A percentile compares a stretch with the other conserved stretches of the same genome.
Evolutionary conservation across 2,888 invertebrate genomes (phyloP).

Genomic region (Rhaphigaster nebulosa): DNA sequence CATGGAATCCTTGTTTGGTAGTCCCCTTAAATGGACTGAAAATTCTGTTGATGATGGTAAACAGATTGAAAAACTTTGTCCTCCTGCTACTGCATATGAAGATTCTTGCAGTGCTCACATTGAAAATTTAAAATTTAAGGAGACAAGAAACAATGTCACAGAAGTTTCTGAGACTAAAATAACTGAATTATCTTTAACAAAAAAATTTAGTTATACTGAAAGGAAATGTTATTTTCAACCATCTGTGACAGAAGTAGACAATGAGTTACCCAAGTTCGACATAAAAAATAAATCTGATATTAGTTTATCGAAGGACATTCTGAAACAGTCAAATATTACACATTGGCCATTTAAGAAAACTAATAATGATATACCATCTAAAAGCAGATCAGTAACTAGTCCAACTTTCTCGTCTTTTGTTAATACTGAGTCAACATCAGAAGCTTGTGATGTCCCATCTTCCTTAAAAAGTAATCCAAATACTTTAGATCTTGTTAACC

Average conservation of each 20-base stretch:
- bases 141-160: not conserved
- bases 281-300: not conserved
- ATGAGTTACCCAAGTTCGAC: not conserved
- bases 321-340: not conserved
- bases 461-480: not conserved
- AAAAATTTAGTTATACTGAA: constrained; percentile 36
- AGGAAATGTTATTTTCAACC: constrained; percentile 41
- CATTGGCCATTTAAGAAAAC: constrained; percentile 36
- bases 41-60: constrained; percentile 56
- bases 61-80: constrained; percentile 24
- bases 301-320: constrained; percentile 6
- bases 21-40: constrained; percentile 62
- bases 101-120: constrained; percentile 61
- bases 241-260: not conserved
- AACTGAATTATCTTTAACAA: constrained; percentile 36
- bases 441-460: constrained; percentile 45
- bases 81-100: constrained; percentile 61
- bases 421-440: constrained; percentile 1
- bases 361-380: constrained; percentile 35
- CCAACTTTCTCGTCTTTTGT: constrained; percentile 47
- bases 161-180: constrained; percentile 31
- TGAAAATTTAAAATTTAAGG: constrained; percentile 52
- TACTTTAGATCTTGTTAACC: not conserved
- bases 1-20: constrained; percentile 59
- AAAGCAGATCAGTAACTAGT: constrained; percentile 15